Percentiles rank a stretch among this genome's conserved stretches.
These are phyloP conservation scores for Kryptopterus vitreolus DNA, from an alignment of 2,797 vertebrate species.

Conservation along the genomic window DNA sequence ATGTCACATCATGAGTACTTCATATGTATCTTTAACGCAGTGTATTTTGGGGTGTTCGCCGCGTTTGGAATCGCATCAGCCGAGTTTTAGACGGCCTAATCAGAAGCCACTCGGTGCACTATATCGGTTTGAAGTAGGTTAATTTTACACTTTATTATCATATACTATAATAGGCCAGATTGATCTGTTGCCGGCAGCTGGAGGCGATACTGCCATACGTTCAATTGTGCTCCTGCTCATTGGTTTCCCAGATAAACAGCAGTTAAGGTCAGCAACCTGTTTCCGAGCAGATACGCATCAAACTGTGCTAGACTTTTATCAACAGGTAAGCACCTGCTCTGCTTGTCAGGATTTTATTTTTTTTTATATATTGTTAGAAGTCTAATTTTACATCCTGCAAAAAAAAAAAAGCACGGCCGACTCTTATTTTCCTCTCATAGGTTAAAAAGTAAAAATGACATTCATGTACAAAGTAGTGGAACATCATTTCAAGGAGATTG, in stretches of 20 bases:
- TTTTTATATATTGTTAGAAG: slow-evolving; percentile 35
- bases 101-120: neutral
- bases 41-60: too few species aligned
- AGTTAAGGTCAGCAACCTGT: slow-evolving; percentile 29
- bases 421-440: neutral
- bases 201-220: slow-evolving; percentile 19
- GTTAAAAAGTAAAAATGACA: neutral
- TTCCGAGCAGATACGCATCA: slow-evolving; percentile 34
- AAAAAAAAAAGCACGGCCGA: slow-evolving; percentile 4
- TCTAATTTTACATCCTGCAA: slow-evolving; percentile 16
- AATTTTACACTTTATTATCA: slow-evolving; percentile 4
- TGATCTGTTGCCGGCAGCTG: slow-evolving; percentile 8
- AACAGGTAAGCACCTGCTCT: slow-evolving; percentile 46
- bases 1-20: too few species aligned
- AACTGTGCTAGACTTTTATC: slow-evolving; percentile 36
- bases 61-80: too few species aligned
- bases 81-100: too few species aligned
- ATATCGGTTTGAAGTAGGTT: slow-evolving; percentile 1
- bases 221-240: slow-evolving; percentile 14
- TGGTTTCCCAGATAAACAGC: slow-evolving; percentile 43
- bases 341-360: slow-evolving; percentile 27
- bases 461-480: neutral
- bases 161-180: slow-evolving; percentile 21
- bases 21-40: too few species aligned
- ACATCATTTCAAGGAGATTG: neutral